phyloP scores from a whole-genome alignment of 2,113 vertebrate genomes.

The Gopherus flavomarginatus region DNA sequence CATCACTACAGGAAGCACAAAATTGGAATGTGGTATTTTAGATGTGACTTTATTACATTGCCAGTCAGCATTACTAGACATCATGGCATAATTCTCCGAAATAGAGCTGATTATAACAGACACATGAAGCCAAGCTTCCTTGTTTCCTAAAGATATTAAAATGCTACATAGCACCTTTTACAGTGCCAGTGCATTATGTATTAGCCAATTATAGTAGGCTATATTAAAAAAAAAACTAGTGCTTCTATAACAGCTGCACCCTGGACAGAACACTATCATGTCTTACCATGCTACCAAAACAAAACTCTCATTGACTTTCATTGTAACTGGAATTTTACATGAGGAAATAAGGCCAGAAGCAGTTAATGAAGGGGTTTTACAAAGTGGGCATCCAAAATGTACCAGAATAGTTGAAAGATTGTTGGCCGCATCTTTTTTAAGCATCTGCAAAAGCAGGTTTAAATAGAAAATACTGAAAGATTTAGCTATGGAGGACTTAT shows the following conservation, averaged over 20 bases:
- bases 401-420: neutral
- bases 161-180: neutral
- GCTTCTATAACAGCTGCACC: neutral
- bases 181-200: neutral
- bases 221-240: neutral
- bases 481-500: neutral
- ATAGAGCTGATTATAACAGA: neutral
- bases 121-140: neutral
- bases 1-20: slow-evolving; percentile 28
- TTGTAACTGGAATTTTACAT: neutral
- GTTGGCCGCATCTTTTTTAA: neutral
- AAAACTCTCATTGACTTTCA: neutral
- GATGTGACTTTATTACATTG: slow-evolving; percentile 6
- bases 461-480: neutral
- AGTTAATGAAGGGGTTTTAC: neutral
- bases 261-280: accelerated
- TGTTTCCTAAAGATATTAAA: neutral
- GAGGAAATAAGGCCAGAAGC: neutral
- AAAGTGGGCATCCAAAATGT: neutral
- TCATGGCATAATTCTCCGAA: neutral
- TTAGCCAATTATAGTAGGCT: neutral
- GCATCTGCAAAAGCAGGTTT: slow-evolving; percentile 3
- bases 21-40: neutral
- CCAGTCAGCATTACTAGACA: slow-evolving; percentile 13
- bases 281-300: neutral